Conservation (phyloP, 2,797 vertebrate genomes). For the Notolabrus celidotus region DNA sequence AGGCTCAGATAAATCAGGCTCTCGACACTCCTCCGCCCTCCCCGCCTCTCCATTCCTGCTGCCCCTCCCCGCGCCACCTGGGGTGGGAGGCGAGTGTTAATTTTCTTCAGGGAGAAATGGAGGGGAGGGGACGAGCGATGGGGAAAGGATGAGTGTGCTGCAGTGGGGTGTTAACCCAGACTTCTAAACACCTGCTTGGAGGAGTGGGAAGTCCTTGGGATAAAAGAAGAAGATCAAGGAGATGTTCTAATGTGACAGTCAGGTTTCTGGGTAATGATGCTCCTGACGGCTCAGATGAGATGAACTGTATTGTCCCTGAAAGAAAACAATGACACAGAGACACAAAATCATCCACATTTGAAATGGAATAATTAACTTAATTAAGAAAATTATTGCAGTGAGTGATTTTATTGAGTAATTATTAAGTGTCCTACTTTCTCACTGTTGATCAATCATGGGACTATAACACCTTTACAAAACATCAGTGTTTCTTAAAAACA, state of each 20-base stretch:
- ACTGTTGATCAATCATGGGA: no score
- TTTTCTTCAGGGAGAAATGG: slow-evolving; percentile 84
- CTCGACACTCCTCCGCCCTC: slow-evolving; percentile 82
- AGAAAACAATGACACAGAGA: background rate
- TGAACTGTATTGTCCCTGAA: slow-evolving; percentile 13
- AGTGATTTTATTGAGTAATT: no score
- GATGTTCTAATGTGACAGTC: slow-evolving; percentile 30
- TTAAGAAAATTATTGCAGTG: no score
- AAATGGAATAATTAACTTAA: background rate
- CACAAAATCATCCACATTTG: background rate
- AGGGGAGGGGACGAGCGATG: slow-evolving; percentile 62
- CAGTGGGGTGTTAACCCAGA: slow-evolving; percentile 61
- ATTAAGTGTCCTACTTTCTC: no score
- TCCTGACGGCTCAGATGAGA: slow-evolving; percentile 2
- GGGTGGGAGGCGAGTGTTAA: slow-evolving; percentile 88
- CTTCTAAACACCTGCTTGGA: slow-evolving; percentile 69
- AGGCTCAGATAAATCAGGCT: slow-evolving; percentile 93
- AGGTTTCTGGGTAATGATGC: slow-evolving; percentile 24
- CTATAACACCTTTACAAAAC: no score
- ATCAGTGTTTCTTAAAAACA: no score
- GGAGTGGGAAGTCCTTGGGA: slow-evolving; percentile 66
- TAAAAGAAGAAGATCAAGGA: slow-evolving; percentile 37
- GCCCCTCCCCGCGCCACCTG: slow-evolving; percentile 85
- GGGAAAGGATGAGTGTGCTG: slow-evolving; percentile 55
- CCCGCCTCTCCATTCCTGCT: slow-evolving; percentile 83